Evolutionary conservation across 2,797 vertebrate species (phyloP).

Genomic region (Staurois parvus): DNA sequence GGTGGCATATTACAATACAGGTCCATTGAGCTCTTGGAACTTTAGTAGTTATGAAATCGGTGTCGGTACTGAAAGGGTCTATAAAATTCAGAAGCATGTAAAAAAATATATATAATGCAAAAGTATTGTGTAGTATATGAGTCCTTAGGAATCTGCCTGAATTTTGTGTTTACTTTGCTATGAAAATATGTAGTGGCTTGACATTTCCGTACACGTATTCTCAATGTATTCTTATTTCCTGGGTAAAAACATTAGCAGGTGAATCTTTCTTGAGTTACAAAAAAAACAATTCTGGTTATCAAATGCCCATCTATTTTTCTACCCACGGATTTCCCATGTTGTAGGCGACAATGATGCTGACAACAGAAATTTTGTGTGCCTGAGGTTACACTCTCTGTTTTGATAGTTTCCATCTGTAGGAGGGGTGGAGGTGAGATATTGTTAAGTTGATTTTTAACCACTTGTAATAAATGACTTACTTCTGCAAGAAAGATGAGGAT

Average conservation of each 20-base stretch:
- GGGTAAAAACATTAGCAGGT: neutral
- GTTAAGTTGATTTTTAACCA: conserved; percentile 26
- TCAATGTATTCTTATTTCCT: neutral
- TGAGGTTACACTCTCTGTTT: conserved; percentile 22
- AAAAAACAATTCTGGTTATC: neutral
- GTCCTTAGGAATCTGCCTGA: too few relatives aligned
- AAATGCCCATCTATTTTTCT: conserved; percentile 10
- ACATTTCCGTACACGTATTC: neutral
- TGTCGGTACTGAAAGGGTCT: too few relatives aligned
- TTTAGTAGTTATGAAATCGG: too few relatives aligned
- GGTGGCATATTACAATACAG: too few relatives aligned
- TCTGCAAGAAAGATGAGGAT: neutral
- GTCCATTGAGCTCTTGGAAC: too few relatives aligned
- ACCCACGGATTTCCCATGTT: conserved; percentile 45
- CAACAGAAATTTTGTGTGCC: conserved; percentile 26
- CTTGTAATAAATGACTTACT: neutral
- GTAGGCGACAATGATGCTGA: conserved; percentile 19
- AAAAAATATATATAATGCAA: too few relatives aligned
- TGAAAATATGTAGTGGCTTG: neutral
- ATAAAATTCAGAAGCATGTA: too few relatives aligned
- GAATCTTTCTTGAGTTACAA: conserved; percentile 24
- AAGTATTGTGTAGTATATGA: too few relatives aligned
- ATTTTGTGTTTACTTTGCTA: neutral
- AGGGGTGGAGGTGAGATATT: conserved; percentile 27
- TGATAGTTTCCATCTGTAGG: conserved; percentile 48